phyloP scores from a whole-genome alignment of 1,140 invertebrate genomes.

The Metopolophium dirhodum region DNA sequence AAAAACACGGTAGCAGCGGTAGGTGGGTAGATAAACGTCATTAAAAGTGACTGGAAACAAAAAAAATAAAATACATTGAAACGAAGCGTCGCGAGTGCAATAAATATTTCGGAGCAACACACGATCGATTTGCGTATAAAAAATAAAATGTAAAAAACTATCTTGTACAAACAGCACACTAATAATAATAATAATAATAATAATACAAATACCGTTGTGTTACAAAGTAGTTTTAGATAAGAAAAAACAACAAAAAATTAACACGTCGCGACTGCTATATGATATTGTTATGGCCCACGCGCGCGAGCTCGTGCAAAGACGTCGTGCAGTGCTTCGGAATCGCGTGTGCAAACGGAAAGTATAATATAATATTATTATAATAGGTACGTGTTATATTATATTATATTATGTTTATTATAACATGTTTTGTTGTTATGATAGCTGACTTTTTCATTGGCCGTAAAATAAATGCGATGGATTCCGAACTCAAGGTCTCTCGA shows the following conservation, averaged over 20 bases:
- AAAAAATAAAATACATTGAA: neutral
- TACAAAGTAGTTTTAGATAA: neutral
- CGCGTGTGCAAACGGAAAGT: neutral
- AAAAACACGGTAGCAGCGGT: neutral
- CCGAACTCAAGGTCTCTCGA: neutral
- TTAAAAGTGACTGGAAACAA: neutral
- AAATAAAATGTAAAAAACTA: neutral
- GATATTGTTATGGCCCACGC: constrained; percentile 1
- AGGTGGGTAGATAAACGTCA: neutral
- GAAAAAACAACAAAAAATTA: constrained; percentile 1
- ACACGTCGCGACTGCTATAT: neutral
- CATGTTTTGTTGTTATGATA: neutral
- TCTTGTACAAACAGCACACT: neutral
- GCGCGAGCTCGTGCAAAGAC: neutral
- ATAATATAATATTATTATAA: neutral
- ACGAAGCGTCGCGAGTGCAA: neutral
- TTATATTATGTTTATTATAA: neutral
- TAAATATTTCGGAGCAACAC: constrained; percentile 6
- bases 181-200: neutral
- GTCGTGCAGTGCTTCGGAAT: neutral
- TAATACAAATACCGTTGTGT: neutral
- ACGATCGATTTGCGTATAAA: neutral
- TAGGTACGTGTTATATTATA: neutral
- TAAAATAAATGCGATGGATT: neutral
- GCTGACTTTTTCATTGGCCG: neutral